phyloP scores from a whole-genome alignment of 2,113 vertebrate genomes.

The Cisticola juncidis region DNA sequence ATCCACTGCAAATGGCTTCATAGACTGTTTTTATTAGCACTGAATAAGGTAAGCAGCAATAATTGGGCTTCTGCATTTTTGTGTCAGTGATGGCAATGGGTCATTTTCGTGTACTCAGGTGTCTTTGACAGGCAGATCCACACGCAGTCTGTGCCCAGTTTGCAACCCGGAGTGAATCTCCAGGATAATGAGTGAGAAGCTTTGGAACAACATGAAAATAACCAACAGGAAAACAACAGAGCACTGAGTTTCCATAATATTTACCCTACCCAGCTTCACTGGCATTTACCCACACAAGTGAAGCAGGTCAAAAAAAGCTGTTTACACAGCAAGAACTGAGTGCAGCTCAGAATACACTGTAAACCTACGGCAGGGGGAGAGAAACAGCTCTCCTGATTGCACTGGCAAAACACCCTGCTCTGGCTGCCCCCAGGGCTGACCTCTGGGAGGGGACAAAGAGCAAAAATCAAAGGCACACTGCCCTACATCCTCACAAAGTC shows the following conservation, averaged over 20 bases:
- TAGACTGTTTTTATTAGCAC: not conserved
- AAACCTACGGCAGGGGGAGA: not conserved
- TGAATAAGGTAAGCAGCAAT: not conserved
- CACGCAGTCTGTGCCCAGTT: not conserved
- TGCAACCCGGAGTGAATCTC: not conserved
- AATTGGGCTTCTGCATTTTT: not conserved
- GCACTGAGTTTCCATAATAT: not conserved
- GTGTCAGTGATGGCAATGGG: not conserved
- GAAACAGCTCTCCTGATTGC: not conserved
- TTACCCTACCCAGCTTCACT: not conserved
- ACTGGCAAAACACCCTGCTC: not conserved
- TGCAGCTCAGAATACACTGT: not conserved
- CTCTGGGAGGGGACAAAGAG: not conserved
- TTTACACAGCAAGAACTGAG: not conserved
- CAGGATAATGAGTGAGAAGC: not conserved
- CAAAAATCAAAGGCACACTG: slow-evolving; percentile 13
- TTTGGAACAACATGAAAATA: not conserved
- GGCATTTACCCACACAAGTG: not conserved
- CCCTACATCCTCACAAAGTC: not conserved
- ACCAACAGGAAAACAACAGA: not conserved
- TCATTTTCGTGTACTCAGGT: not conserved
- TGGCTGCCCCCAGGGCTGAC: not conserved
- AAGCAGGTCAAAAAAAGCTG: not conserved
- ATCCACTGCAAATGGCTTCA: not conserved
- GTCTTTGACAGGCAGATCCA: not conserved